Evolutionary conservation across 2,888 invertebrate genomes (phyloP).

Genomic region (Physocephala rufipes): DNA sequence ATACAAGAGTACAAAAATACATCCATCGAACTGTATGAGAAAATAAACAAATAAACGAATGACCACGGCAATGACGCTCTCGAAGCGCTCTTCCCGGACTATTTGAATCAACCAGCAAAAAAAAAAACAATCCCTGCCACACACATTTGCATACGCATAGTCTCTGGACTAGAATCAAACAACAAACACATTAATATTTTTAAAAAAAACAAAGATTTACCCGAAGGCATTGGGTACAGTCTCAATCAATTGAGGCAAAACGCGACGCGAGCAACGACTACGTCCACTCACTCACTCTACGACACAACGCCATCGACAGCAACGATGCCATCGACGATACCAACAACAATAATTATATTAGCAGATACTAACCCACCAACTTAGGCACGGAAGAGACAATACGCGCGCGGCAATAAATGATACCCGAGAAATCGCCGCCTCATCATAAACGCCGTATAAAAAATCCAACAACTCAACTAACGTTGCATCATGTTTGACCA

Average conservation of each 20-base stretch:
- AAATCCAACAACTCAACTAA: slow-evolving; percentile 1
- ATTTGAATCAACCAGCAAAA: no score
- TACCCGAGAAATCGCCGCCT: background rate
- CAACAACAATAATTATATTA: no score
- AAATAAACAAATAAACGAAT: slow-evolving; percentile 21
- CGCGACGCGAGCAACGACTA: slow-evolving; percentile 24
- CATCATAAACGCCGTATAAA: slow-evolving; percentile 26
- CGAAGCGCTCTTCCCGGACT: slow-evolving; percentile 32
- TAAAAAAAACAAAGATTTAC: slow-evolving; percentile 22
- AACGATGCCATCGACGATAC: background rate
- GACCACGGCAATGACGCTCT: slow-evolving; percentile 6
- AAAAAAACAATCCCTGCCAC: slow-evolving; percentile 26
- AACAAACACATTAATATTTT: slow-evolving; percentile 2
- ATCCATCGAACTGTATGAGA: slow-evolving; percentile 19
- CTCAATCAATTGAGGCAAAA: slow-evolving; percentile 31
- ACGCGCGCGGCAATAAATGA: background rate
- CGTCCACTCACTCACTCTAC: no score
- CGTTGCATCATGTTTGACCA: slow-evolving; percentile 35
- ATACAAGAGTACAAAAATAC: no score
- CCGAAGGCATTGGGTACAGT: slow-evolving; percentile 33
- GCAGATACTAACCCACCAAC: background rate
- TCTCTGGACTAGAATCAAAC: slow-evolving; percentile 5
- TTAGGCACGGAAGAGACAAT: background rate
- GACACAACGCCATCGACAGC: background rate
- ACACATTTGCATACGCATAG: background rate